phyloP scores from a whole-genome alignment of 2,888 invertebrate genomes.

The Euzetes globulus region DNA sequence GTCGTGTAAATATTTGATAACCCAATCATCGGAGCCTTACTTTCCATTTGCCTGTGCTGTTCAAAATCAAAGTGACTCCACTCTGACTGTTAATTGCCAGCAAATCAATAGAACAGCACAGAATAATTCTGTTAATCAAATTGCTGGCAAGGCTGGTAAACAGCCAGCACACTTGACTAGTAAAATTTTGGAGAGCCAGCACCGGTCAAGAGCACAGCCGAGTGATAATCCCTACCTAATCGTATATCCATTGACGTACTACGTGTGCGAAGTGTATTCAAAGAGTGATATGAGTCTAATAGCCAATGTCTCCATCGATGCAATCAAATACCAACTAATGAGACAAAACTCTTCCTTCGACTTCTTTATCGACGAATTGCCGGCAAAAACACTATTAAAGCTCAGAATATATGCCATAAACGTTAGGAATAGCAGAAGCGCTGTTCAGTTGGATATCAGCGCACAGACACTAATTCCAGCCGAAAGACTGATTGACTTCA shows the following conservation, averaged over 20 bases:
- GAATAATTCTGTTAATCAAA: not conserved
- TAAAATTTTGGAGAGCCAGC: not conserved
- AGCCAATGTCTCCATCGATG: slow-evolving; percentile 33
- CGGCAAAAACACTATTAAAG: slow-evolving; percentile 27
- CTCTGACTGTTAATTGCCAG: slow-evolving; percentile 30
- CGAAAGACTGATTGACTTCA: slow-evolving; percentile 32
- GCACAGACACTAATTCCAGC: slow-evolving; percentile 30
- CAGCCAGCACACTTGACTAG: not conserved
- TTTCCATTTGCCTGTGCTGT: slow-evolving; percentile 31
- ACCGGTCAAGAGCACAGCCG: not conserved
- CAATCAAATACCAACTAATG: slow-evolving; percentile 26
- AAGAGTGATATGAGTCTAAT: not conserved
- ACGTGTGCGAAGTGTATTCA: slow-evolving; percentile 36
- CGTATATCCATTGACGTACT: slow-evolving; percentile 35
- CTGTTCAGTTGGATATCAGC: slow-evolving; percentile 7
- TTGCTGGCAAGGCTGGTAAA: not conserved
- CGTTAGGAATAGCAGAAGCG: not conserved
- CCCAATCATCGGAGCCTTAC: slow-evolving; percentile 23
- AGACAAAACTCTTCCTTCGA: slow-evolving; percentile 28
- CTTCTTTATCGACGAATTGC: slow-evolving; percentile 31
- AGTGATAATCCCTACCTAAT: slow-evolving; percentile 19
- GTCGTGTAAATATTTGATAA: slow-evolving; percentile 31
- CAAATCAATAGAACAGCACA: not conserved
- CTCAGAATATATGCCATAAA: slow-evolving; percentile 33
- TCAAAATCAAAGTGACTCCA: slow-evolving; percentile 33